Conservation (phyloP, 2,113 vertebrate genomes). For the Chlamydotis undulata region DNA sequence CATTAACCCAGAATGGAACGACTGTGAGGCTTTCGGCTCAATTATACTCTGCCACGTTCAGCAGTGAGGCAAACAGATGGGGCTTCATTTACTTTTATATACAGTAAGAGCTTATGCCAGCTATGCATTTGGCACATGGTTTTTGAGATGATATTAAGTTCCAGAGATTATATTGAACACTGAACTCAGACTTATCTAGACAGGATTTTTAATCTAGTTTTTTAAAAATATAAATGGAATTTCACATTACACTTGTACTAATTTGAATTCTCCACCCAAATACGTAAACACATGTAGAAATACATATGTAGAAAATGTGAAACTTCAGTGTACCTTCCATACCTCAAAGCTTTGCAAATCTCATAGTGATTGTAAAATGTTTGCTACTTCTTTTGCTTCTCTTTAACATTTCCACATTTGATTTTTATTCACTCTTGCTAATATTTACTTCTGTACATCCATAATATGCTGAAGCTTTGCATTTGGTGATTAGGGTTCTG, state of each 20-base stretch:
- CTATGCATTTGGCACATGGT: not conserved
- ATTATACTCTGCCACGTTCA: not conserved
- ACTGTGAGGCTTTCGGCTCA: not conserved
- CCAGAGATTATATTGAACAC: fast-evolving
- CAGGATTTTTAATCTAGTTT: not conserved
- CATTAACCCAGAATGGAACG: not conserved
- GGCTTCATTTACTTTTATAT: not conserved
- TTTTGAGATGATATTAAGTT: not conserved
- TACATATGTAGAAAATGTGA: not conserved
- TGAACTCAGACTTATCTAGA: not conserved
- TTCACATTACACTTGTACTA: not conserved
- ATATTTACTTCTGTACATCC: not conserved
- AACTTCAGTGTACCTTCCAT: not conserved
- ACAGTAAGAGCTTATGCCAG: not conserved
- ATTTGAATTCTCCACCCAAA: not conserved
- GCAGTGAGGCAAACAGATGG: not conserved
- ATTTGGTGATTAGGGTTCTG: not conserved
- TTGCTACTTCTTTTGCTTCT: not conserved
- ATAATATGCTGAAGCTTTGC: not conserved
- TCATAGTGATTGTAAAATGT: not conserved
- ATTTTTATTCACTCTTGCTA: not conserved
- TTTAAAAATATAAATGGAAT: not conserved
- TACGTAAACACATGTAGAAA: not conserved
- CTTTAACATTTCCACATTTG: not conserved
- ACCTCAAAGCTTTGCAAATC: not conserved